phyloP scores from a whole-genome alignment of 2,113 vertebrate species.

The Lampris incognitus region DNA sequence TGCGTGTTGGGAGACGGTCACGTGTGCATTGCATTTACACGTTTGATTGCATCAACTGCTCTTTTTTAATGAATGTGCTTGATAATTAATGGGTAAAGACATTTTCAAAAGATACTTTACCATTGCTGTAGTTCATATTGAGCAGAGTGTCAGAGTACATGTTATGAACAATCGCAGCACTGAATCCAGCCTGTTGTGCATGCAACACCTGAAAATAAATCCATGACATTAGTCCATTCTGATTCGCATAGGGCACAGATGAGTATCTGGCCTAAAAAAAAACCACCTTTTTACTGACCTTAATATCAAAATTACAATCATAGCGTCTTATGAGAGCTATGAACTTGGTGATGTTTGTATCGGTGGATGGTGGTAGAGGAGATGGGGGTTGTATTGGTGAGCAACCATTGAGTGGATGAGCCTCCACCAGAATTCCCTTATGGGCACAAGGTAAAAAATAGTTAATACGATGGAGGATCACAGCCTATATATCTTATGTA shows the following conservation, averaged over 20 bases:
- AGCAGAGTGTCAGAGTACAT: conserved; percentile 87
- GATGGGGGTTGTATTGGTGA: conserved; percentile 84
- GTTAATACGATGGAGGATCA: not conserved
- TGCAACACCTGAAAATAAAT: conserved; percentile 83
- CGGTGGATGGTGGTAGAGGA: conserved; percentile 60
- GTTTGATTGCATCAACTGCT: no score
- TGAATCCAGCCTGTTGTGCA: conserved; percentile 89
- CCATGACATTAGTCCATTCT: conserved; percentile 7
- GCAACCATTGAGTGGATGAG: conserved; percentile 87
- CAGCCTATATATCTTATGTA: not conserved
- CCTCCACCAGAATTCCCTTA: conserved; percentile 77
- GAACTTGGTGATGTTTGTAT: conserved; percentile 81
- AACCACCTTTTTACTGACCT: conserved; percentile 76
- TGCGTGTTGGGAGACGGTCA: no score
- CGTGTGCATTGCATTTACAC: no score
- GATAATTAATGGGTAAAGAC: not conserved
- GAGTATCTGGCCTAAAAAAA: not conserved
- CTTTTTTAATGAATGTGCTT: no score
- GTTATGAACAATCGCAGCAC: conserved; percentile 89
- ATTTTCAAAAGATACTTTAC: conserved; percentile 66
- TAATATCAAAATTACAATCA: conserved; percentile 91
- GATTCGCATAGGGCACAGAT: not conserved
- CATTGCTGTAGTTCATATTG: conserved; percentile 90
- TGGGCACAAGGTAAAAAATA: conserved; percentile 13
- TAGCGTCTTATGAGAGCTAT: conserved; percentile 88